These are phyloP conservation scores for Phyllopteryx taeniolatus DNA, from an alignment of 2,113 vertebrate genomes.

Conservation along the genomic window DNA sequence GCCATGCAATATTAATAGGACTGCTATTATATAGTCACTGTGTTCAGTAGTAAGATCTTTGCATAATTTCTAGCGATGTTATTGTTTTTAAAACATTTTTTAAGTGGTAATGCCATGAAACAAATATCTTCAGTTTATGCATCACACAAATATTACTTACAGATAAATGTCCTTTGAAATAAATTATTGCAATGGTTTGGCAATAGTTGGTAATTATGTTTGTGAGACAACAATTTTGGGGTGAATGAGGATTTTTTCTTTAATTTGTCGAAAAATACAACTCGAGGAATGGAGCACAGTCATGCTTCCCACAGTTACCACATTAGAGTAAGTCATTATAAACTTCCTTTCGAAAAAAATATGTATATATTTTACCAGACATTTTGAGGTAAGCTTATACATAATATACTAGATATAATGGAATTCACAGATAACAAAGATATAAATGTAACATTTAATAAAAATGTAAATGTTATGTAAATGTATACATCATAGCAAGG, in stretches of 20 bases:
- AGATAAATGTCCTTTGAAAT: neutral
- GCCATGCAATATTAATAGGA: slow-evolving; percentile 27
- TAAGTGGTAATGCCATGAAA: neutral
- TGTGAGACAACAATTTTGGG: neutral
- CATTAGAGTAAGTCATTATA: no score
- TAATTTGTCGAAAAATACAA: neutral
- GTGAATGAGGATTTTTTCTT: neutral
- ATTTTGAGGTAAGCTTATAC: no score
- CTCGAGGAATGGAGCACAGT: neutral
- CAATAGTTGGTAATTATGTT: neutral
- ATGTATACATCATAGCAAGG: neutral
- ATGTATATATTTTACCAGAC: no score
- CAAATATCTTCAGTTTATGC: neutral
- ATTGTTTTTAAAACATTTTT: neutral
- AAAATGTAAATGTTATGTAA: neutral
- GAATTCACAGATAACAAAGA: neutral
- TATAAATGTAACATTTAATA: neutral
- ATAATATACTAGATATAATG: neutral
- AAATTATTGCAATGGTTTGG: neutral
- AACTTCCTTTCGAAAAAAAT: no score
- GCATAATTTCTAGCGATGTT: neutral
- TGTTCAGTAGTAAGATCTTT: neutral
- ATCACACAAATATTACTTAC: neutral
- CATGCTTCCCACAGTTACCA: no score
- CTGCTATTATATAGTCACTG: neutral